These are phyloP conservation scores for Sitobion miscanthi DNA, from an alignment of 1,140 invertebrate species.

Conservation along the genomic window DNA sequence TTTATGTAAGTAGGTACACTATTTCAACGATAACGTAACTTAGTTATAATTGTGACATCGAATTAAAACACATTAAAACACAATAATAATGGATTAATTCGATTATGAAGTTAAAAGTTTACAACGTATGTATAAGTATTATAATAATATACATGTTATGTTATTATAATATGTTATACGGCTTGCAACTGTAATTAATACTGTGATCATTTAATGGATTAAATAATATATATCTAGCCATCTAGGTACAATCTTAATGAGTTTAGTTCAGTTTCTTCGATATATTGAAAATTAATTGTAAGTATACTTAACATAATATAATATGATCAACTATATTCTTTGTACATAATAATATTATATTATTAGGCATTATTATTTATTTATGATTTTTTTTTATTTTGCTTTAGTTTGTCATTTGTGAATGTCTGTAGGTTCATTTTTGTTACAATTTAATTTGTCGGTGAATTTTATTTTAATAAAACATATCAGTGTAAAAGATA, in stretches of 20 bases:
- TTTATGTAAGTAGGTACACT: not conserved
- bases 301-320: not conserved
- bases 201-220: not conserved
- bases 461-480: not conserved
- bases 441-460: not conserved
- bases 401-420: not conserved
- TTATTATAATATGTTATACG: not conserved
- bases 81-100: not conserved
- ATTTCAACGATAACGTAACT: not conserved
- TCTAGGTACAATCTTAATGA: not conserved
- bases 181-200: not conserved
- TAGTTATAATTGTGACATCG: not conserved
- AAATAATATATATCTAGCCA: not conserved
- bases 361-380: not conserved
- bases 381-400: not conserved
- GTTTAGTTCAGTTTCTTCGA: not conserved
- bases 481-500: not conserved
- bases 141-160: not conserved
- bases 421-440: not conserved
- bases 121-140: not conserved
- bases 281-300: not conserved
- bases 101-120: not conserved
- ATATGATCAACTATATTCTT: not conserved
- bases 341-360: not conserved
- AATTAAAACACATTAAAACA: not conserved